Evolutionary conservation across 2,113 vertebrate species (phyloP).

Genomic region (Turdus rufiventris): DNA sequence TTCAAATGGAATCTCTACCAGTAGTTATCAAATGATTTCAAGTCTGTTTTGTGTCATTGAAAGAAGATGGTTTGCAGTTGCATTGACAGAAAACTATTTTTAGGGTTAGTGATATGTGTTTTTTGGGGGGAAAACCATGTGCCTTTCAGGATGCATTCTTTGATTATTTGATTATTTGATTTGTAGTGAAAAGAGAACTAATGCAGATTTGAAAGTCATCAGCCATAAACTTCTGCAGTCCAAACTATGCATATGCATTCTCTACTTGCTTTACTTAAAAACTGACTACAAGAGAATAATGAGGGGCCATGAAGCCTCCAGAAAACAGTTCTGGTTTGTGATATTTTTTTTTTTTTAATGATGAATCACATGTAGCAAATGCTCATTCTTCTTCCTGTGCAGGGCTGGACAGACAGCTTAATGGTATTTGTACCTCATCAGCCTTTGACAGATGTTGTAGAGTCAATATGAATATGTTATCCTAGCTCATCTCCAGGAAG

Average conservation of each 20-base stretch:
- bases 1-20: neutral
- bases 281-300: neutral
- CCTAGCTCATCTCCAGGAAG: neutral
- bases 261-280: neutral
- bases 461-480: neutral
- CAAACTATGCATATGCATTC: neutral
- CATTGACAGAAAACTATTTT: neutral
- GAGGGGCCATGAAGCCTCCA: neutral
- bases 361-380: neutral
- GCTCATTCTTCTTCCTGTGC: neutral
- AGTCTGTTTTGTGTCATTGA: neutral
- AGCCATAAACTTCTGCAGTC: neutral
- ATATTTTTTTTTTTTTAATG: neutral
- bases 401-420: neutral
- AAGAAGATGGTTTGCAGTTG: neutral
- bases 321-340: neutral
- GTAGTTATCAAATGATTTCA: neutral
- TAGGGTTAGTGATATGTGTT: neutral
- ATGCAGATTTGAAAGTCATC: neutral
- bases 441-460: neutral
- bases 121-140: neutral
- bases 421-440: constrained; percentile 20
- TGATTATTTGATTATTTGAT: neutral
- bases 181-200: neutral
- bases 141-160: neutral